Evolutionary conservation across 2,888 invertebrate species (phyloP).

Genomic region (Athripsodes cinereus): DNA sequence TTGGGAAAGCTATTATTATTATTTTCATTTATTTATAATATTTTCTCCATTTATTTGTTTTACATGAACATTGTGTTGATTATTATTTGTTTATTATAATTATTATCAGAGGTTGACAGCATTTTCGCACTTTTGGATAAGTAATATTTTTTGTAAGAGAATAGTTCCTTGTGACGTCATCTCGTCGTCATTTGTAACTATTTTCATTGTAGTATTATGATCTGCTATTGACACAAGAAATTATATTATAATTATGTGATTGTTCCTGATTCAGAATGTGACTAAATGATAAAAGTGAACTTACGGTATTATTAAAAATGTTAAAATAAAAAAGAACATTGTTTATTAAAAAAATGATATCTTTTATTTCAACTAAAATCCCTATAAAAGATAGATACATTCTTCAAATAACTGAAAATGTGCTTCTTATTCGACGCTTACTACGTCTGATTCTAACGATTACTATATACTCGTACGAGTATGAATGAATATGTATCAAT

Average conservation of each 20-base stretch:
- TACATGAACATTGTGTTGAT: not conserved
- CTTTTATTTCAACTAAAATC: conserved; percentile 13
- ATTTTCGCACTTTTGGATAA: conserved; percentile 6
- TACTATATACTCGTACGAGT: too few species aligned
- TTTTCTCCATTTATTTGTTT: not conserved
- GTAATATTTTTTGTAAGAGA: conserved; percentile 2
- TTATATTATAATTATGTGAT: conserved; percentile 18
- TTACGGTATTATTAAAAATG: conserved; percentile 36
- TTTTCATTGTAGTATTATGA: conserved; percentile 1
- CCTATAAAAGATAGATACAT: not conserved
- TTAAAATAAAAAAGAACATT: conserved; percentile 50
- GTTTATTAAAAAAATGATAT: conserved; percentile 48
- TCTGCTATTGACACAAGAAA: not conserved
- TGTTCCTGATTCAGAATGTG: conserved; percentile 25
- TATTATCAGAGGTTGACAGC: conserved; percentile 2
- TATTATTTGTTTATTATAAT: not conserved
- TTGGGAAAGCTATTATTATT: too few species aligned
- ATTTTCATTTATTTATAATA: not conserved
- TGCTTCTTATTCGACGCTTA: too few species aligned
- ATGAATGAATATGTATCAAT: too few species aligned
- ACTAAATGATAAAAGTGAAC: conserved; percentile 24
- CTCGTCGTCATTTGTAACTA: not conserved
- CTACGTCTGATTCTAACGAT: too few species aligned
- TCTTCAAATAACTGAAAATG: too few species aligned
- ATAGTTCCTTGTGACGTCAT: conserved; percentile 2